phyloP scores from a whole-genome alignment of 2,888 invertebrate genomes.

The Cremastinae sp. region DNA sequence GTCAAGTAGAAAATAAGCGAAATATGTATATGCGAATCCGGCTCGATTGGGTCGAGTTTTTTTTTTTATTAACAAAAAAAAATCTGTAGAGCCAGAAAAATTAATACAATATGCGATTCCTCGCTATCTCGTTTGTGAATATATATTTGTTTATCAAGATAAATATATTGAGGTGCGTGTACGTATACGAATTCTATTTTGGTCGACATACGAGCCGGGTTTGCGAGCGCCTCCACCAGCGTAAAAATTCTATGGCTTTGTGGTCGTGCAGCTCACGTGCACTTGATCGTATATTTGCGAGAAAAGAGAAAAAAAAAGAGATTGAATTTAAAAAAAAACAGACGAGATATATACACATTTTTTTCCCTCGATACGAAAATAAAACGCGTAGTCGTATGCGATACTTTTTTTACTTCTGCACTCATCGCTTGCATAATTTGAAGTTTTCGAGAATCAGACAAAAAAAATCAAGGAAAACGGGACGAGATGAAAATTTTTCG shows the following conservation, averaged over 20 bases:
- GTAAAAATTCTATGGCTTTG: constrained; percentile 57
- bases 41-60: not conserved
- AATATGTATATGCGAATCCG: not conserved
- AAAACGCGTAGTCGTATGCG: too few relatives aligned
- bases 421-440: too few relatives aligned
- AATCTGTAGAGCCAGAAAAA: constrained; percentile 27
- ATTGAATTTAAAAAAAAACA: not conserved
- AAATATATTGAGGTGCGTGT: too few relatives aligned
- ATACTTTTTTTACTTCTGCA: too few relatives aligned
- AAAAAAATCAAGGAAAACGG: too few relatives aligned
- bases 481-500: too few relatives aligned
- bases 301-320: constrained; percentile 4
- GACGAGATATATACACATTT: not conserved
- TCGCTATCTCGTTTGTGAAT: constrained; percentile 28
- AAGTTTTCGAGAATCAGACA: too few relatives aligned
- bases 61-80: not conserved
- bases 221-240: constrained; percentile 39
- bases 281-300: constrained; percentile 29
- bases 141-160: constrained; percentile 27
- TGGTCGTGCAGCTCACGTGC: constrained; percentile 57
- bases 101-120: constrained; percentile 37
- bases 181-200: constrained; percentile 45
- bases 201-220: constrained; percentile 53
- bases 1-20: not conserved
- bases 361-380: not conserved